Base-by-base conservation (phyloP, 2,113 vertebrate species). In the Megaceryle maxima region DNA sequence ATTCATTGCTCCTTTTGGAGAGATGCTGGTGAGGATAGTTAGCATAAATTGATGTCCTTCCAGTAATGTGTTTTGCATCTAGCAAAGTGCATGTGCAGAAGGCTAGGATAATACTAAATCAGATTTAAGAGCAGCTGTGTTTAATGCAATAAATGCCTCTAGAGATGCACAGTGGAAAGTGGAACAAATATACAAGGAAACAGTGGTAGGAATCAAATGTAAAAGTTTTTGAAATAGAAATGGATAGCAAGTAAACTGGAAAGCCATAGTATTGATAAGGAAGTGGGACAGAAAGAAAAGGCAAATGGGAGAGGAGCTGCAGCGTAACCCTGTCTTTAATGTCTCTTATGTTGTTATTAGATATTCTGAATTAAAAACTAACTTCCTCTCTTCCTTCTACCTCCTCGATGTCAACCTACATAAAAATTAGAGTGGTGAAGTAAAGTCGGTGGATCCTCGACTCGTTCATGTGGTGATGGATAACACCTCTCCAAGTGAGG, bases 381-480 rank as follows among this genome's bases (percentile, higher is more conserved):
- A 86, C n/a, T 9, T 56, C 16, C 51, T 51, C 11, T 92, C 80
- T 63, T 76, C 26, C 82, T 97, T 39, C 51, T 89, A 18, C 83
- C 68, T 92, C 79, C 39, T 86, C 67, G 26, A 77, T 95, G 19
- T 92, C 64, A 37, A 73, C 60, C 55, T 75, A 57, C 53, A 26
- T 81, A 51, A 94, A 96, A 95, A 86, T 12, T 79, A 99, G 99
- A 99, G 97, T 92, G 98, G 98, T 87, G 99, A 99, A 94, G 98
- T 98, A 80, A 99, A 99, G 96, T 98, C 98, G 2, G 99, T 99
- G 73, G 99, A 99, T 97, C 99, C 99, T 86, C 98, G 99, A 53
- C 98, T 99, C 92, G 98, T 99, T 96, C 99, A 99, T 51, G 99
- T 99, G 92, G 99, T 99, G 98, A 97, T 97, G 96, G 98, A 98